Percentiles rank a stretch among this genome's conserved stretches.
Conservation (phyloP, 2,113 vertebrate genomes). For the Nestor notabilis region DNA sequence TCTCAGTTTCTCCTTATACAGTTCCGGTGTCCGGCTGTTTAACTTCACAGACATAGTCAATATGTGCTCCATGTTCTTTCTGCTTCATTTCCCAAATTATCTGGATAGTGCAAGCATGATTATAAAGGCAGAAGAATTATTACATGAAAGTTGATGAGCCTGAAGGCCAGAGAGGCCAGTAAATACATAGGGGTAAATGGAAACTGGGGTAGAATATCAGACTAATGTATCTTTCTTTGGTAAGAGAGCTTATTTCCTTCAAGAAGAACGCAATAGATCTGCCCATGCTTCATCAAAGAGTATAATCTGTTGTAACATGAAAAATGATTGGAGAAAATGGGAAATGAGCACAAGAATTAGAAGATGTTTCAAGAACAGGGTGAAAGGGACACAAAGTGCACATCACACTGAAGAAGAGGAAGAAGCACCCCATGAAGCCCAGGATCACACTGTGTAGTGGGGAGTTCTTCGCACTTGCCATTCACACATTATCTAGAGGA, state of each 20-base stretch:
- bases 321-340: not conserved
- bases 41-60: not conserved
- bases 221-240: not conserved
- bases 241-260: not conserved
- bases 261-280: not conserved
- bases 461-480: not conserved
- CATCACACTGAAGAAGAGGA: not conserved
- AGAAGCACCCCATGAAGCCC: not conserved
- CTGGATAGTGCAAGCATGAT: not conserved
- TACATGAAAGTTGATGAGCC: not conserved
- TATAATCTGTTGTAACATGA: not conserved
- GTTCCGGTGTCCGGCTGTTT: not conserved
- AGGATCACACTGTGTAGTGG: not conserved
- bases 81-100: not conserved
- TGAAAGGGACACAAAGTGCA: not conserved
- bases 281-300: not conserved
- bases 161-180: not conserved
- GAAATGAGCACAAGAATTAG: not conserved
- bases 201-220: not conserved
- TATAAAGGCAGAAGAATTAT: not conserved
- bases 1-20: not conserved
- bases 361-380: not conserved
- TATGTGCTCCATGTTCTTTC: not conserved
- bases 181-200: not conserved
- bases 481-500: not conserved